Evolutionary conservation across 2,888 invertebrate genomes (phyloP).

Genomic region (Metopia argyrocephala): DNA sequence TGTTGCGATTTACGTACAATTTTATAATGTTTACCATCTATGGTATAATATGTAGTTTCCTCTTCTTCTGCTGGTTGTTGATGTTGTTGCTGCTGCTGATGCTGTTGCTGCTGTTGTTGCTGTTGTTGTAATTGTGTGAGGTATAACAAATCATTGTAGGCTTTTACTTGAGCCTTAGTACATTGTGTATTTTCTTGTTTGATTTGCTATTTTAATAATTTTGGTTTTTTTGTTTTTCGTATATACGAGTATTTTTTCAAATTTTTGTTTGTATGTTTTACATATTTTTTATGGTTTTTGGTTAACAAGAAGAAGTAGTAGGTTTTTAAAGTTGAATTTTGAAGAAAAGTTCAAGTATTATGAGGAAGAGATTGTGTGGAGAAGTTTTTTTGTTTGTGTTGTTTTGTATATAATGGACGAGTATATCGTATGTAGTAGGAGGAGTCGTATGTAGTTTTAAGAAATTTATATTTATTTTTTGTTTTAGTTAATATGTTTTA

Average conservation of each 20-base stretch:
- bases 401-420: conserved; percentile 44
- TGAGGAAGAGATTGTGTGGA: conserved; percentile 43
- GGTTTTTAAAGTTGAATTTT: conserved; percentile 52
- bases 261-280: conserved; percentile 21
- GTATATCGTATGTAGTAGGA: too few relatives aligned
- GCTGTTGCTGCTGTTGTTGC: conserved; percentile 69
- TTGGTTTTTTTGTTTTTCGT: conserved; percentile 60
- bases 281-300: conserved; percentile 2
- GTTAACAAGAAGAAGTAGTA: conserved; percentile 1
- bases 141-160: conserved; percentile 84
- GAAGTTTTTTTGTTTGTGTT: conserved; percentile 66
- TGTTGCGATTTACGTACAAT: conserved; percentile 70
- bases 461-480: conserved; percentile 49
- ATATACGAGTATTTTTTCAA: conserved; percentile 45
- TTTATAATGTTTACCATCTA: conserved; percentile 74
- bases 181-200: conserved; percentile 80
- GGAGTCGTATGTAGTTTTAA: conserved; percentile 49
- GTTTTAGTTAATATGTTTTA: conserved; percentile 39
- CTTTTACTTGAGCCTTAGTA: conserved; percentile 88
- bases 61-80: conserved; percentile 69
- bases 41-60: conserved; percentile 72
- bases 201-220: conserved; percentile 71
- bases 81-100: conserved; percentile 70
- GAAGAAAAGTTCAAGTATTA: conserved; percentile 58
- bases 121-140: conserved; percentile 76